Conservation (phyloP, 2,888 invertebrate species). For the Petrolisthes manimaculis region DNA sequence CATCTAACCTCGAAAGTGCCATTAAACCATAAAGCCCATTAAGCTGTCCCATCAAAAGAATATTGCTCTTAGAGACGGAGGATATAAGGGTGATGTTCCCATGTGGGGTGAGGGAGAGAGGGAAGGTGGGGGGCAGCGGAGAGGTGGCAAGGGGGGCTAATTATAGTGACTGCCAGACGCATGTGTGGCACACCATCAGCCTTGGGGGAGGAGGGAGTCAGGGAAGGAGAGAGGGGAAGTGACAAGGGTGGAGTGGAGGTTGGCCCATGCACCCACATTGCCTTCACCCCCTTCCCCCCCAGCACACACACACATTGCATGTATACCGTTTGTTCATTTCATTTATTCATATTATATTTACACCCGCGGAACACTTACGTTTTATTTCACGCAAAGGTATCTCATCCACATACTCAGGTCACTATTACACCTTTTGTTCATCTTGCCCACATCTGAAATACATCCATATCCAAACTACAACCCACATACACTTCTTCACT, state of each 20-base stretch:
- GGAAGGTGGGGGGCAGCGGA: background rate
- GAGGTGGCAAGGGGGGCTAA: background rate
- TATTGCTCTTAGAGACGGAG: background rate
- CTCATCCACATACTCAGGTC: no score
- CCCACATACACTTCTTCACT: no score
- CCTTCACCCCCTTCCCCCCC: no score
- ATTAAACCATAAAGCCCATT: background rate
- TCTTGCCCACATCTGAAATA: no score
- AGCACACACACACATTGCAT: no score
- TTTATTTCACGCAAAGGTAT: no score
- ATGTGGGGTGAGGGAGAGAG: background rate
- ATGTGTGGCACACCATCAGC: background rate
- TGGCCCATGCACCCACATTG: background rate
- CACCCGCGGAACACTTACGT: no score
- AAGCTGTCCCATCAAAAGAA: background rate
- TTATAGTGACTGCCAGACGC: background rate
- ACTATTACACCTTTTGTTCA: no score
- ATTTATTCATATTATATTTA: no score
- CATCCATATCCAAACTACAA: no score
- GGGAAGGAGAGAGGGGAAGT: background rate
- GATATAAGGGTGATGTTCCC: background rate
- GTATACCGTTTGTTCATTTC: no score
- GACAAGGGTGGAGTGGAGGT: background rate
- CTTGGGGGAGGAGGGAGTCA: background rate
- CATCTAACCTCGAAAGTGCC: background rate